Percentiles rank a stretch among this genome's conserved stretches.
Conservation (phyloP, 1,140 invertebrate genomes). For the Riptortus pedestris region DNA sequence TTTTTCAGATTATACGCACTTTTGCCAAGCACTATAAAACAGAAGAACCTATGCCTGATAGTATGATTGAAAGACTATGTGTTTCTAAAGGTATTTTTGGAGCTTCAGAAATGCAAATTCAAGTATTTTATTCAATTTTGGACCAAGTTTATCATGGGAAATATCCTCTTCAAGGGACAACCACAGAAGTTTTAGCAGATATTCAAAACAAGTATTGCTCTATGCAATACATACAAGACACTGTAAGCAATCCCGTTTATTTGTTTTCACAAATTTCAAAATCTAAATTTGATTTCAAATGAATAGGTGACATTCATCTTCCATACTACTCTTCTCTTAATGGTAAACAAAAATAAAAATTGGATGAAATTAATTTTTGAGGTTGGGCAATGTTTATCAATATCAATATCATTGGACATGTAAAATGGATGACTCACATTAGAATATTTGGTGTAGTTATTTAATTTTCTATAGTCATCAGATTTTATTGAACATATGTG, state of each 20-base stretch:
- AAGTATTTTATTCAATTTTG: slow-evolving; percentile 78
- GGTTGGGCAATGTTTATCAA: no score
- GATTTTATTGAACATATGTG: no score
- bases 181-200: slow-evolving; percentile 68
- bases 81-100: slow-evolving; percentile 75
- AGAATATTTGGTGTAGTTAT: no score
- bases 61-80: slow-evolving; percentile 65
- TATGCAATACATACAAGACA: slow-evolving; percentile 75
- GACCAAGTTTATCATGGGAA: slow-evolving; percentile 81
- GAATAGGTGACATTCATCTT: no score
- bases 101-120: slow-evolving; percentile 83
- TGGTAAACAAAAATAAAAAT: no score
- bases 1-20: slow-evolving; percentile 57
- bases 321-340: no score
- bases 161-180: slow-evolving; percentile 44
- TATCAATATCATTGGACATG: no score
- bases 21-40: slow-evolving; percentile 91
- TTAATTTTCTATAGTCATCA: no score
- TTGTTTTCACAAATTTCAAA: no score
- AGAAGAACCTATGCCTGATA: slow-evolving; percentile 66
- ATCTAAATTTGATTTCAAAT: no score
- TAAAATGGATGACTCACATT: no score
- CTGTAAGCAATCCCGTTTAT: slow-evolving; percentile 46
- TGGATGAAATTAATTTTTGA: no score
- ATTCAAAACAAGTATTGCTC: slow-evolving; percentile 77